Evolutionary conservation across 2,888 invertebrate species (phyloP).

Genomic region (Limenitis camilla): DNA sequence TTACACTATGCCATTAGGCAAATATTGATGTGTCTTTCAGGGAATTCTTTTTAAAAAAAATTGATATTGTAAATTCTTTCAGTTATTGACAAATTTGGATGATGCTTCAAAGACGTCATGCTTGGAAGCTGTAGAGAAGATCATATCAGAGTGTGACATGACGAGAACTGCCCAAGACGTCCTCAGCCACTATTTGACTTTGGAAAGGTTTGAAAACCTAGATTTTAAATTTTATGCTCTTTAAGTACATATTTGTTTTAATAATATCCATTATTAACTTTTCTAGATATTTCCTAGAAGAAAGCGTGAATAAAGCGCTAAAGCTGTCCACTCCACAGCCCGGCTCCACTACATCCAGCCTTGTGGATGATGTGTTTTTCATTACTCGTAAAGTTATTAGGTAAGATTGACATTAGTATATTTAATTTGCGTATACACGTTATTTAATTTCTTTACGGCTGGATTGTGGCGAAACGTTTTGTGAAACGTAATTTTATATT

Average conservation of each 20-base stretch:
- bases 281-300: conserved; percentile 89
- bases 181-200: conserved; percentile 89
- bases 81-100: conserved; percentile 43
- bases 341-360: conserved; percentile 87
- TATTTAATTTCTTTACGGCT: no score
- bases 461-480: no score
- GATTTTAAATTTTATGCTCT: conserved; percentile 7
- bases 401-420: conserved; percentile 37
- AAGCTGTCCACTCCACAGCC: conserved; percentile 83
- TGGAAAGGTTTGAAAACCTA: no score
- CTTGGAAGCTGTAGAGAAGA: conserved; percentile 63
- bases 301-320: conserved; percentile 94
- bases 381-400: conserved; percentile 95
- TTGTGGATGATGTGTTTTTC: conserved; percentile 98
- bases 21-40: no score
- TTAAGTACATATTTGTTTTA: neutral
- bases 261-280: neutral
- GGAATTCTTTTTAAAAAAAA: neutral
- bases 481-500: no score
- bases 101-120: conserved; percentile 36
- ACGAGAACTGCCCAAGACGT: conserved; percentile 87
- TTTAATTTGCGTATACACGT: no score
- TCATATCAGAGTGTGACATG: conserved; percentile 81
- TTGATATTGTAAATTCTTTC: neutral
- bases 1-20: no score